A percentile compares a stretch with the other conserved stretches of the same genome.
These are phyloP conservation scores for Amphipyra berbera DNA, from an alignment of 2,888 invertebrate genomes.

Conservation along the genomic window DNA sequence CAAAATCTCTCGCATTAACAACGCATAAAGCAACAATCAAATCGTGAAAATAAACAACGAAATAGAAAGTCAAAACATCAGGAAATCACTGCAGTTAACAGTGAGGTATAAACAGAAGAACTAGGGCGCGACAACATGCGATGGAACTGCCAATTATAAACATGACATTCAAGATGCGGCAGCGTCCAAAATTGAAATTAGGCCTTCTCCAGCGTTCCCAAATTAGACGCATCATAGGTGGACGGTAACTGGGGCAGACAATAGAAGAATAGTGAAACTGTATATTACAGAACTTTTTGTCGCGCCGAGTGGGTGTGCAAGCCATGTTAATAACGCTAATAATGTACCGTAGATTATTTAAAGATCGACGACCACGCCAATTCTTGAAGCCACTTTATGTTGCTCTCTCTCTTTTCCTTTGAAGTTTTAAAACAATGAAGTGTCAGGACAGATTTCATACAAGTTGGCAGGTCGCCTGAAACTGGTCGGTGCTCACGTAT, in stretches of 20 bases:
- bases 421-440: conserved; percentile 40
- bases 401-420: conserved; percentile 52
- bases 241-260: conserved; percentile 64
- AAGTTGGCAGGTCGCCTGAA: conserved; percentile 52
- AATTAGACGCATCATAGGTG: conserved; percentile 64
- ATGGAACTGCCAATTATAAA: conserved; percentile 61
- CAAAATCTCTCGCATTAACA: conserved; percentile 1
- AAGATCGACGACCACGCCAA: conserved; percentile 67
- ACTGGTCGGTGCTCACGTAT: conserved; percentile 51
- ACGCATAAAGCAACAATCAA: conserved; percentile 27
- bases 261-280: conserved; percentile 64
- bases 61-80: conserved; percentile 38
- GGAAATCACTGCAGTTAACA: conserved; percentile 48
- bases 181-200: conserved; percentile 61
- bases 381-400: conserved; percentile 57
- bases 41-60: conserved; percentile 24
- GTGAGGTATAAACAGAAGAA: conserved; percentile 53
- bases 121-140: conserved; percentile 55
- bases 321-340: conserved; percentile 70
- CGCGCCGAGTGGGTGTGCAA: conserved; percentile 61
- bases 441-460: conserved; percentile 26
- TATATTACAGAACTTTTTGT: conserved; percentile 64
- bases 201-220: conserved; percentile 56
- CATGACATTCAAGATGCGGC: conserved; percentile 63
- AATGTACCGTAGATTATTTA: conserved; percentile 71